Evolutionary conservation across 2,888 invertebrate genomes (phyloP), one percentile per base, ranked within the genome.

Genomic region (Pyrrhia umbra): DNA sequence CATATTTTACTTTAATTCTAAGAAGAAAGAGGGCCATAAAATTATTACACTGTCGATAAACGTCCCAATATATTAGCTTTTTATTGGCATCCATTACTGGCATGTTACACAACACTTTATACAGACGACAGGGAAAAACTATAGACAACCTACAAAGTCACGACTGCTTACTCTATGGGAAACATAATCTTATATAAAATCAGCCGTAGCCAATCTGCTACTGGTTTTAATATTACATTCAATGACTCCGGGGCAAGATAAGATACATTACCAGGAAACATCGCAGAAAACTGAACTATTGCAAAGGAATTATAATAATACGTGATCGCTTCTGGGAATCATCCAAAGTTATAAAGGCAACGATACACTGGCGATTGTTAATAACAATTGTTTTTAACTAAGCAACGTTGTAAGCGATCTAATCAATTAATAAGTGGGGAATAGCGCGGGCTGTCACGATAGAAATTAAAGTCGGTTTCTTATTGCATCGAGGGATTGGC

Each of bases 391-490:
- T 57, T 65, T 68, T 57, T 63, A 61, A 74, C 60, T 58, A 63
- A 58, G 67, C 76, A 68, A 70, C 66, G 77, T 74, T 74, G 64
- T 80, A 75, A 71, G 67, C 81, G 86, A 89, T 89, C 75, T 76
- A 85, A 90, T 89, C 89, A 90, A 91, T 90, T 89, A 91, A 89
- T 90, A 88, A 86, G 79, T 73, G 72, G 62, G 72, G 77, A 84
- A 80, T 75, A 77, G 73, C 72, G 73, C 65, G 65, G 75, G 81
- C 83, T 86, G 85, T 88, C 88, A 87, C 84, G 88, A 88, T 85
- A 83, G 79, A 85, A 89, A 90, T 89, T 88, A 88, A 88, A 87
- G 79, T 81, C 71, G 57, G 81, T 88, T 88, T 86, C 85, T 87
- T 88, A 89, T 85, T 84, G 82, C 81, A 68, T 76, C 75, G 71